Conservation (phyloP, 1,140 invertebrate species). For the Coenobita brevimanus region DNA sequence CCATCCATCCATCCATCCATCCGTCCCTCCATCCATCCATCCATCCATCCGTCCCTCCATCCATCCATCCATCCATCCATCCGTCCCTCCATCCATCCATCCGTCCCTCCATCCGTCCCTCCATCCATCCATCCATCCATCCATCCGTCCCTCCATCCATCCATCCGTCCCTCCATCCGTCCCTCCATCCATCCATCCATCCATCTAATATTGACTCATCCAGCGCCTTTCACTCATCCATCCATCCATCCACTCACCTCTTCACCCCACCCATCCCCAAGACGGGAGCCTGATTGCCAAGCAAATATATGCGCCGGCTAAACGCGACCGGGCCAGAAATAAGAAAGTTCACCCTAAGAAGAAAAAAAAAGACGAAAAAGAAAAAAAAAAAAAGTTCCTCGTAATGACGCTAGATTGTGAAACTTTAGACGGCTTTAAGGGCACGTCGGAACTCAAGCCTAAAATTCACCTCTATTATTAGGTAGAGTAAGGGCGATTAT, state of each 20-base stretch:
- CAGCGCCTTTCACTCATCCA: conserved; percentile 27
- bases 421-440: conserved; percentile 13
- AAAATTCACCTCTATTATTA: too few species aligned
- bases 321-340: conserved; percentile 61
- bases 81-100: too few species aligned
- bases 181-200: not conserved
- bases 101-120: too few species aligned
- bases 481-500: not conserved
- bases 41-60: too few species aligned
- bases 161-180: not conserved
- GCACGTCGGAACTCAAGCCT: not conserved
- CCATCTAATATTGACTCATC: not conserved
- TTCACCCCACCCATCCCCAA: conserved; percentile 45
- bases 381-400: conserved; percentile 61
- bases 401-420: conserved; percentile 55
- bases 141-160: too few species aligned
- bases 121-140: too few species aligned
- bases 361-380: too few species aligned
- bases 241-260: conserved; percentile 24
- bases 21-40: too few species aligned
- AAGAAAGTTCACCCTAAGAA: conserved; percentile 64
- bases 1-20: too few species aligned
- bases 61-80: too few species aligned
- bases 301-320: conserved; percentile 65
- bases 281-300: conserved; percentile 63